These are phyloP conservation scores for Pocillopora verrucosa DNA, from an alignment of 64 coral and sea anemone species.

Conservation along the genomic window DNA sequence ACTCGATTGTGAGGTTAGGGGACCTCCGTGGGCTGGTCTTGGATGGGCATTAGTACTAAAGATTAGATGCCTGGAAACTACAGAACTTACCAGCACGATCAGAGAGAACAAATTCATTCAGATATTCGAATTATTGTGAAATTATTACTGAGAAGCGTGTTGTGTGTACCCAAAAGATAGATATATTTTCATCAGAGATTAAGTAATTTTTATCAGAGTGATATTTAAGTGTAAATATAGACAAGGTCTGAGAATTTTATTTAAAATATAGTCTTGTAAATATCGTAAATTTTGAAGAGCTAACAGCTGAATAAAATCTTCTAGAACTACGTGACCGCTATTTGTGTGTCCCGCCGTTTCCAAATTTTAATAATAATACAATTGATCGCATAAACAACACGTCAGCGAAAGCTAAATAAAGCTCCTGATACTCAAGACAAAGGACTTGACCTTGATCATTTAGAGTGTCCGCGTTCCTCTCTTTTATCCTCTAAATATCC, in stretches of 20 bases:
- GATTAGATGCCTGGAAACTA: too few relatives aligned
- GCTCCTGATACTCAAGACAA: slow-evolving; percentile 1
- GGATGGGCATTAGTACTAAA: too few relatives aligned
- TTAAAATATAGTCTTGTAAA: slow-evolving; percentile 19
- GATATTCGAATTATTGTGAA: background rate
- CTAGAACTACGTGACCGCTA: slow-evolving; percentile 18
- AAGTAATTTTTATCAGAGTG: slow-evolving; percentile 14
- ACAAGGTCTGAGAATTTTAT: slow-evolving; percentile 11
- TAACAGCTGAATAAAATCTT: background rate
- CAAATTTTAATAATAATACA: slow-evolving; percentile 44
- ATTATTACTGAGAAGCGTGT: background rate
- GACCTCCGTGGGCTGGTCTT: too few relatives aligned
- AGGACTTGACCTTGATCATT: slow-evolving; percentile 8
- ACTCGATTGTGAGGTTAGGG: too few relatives aligned
- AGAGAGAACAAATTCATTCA: background rate
- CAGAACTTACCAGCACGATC: background rate
- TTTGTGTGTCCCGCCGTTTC: background rate
- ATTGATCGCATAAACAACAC: slow-evolving; percentile 8
- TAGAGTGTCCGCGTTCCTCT: slow-evolving; percentile 8
- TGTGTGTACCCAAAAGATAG: background rate
- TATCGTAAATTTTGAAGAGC: slow-evolving; percentile 19
- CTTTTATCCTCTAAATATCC: background rate
- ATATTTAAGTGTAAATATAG: slow-evolving; percentile 35
- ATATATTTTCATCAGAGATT: background rate
- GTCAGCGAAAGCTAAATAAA: slow-evolving; percentile 26